Conservation (phyloP, 1,140 invertebrate genomes). For the Helicorthomorpha holstii region DNA sequence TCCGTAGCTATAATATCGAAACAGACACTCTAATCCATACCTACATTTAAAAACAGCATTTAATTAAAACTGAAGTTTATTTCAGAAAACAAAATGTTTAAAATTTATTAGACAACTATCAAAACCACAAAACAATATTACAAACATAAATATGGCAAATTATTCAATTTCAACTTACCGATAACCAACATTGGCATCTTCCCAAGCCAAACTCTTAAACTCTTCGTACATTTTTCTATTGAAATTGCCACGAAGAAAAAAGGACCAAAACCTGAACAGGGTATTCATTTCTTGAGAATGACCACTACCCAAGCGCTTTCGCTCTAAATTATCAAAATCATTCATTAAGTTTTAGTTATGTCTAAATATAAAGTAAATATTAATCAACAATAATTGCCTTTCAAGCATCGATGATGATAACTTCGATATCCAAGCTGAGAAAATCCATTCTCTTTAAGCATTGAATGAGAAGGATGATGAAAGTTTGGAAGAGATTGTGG, state of each 20-base stretch:
- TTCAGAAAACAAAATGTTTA: neutral
- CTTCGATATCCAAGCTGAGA: slow-evolving; percentile 93
- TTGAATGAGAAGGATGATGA: slow-evolving; percentile 87
- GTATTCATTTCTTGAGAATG: slow-evolving; percentile 95
- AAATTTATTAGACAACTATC: neutral
- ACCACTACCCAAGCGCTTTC: slow-evolving; percentile 77
- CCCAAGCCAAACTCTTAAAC: slow-evolving; percentile 71
- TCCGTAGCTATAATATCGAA: slow-evolving; percentile 97
- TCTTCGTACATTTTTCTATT: slow-evolving; percentile 97
- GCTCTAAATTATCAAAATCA: slow-evolving; percentile 40
- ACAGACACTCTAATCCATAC: slow-evolving; percentile 82
- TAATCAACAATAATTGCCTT: slow-evolving; percentile 39
- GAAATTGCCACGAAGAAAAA: slow-evolving; percentile 96
- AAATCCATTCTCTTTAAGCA: slow-evolving; percentile 94
- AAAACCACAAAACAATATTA: neutral
- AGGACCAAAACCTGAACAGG: slow-evolving; percentile 96
- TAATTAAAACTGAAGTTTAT: neutral
- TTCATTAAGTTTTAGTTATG: too few species aligned
- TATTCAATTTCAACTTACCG: slow-evolving; percentile 37
- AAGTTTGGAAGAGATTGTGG: slow-evolving; percentile 71
- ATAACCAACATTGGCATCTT: slow-evolving; percentile 80
- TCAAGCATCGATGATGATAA: slow-evolving; percentile 79
- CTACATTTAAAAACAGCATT: slow-evolving; percentile 24
- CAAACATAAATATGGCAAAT: slow-evolving; percentile 1
- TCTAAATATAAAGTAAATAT: too few species aligned